Base-by-base conservation (phyloP, 53 echinoderm and acorn worm species). In the Holothuria leucospilota region DNA sequence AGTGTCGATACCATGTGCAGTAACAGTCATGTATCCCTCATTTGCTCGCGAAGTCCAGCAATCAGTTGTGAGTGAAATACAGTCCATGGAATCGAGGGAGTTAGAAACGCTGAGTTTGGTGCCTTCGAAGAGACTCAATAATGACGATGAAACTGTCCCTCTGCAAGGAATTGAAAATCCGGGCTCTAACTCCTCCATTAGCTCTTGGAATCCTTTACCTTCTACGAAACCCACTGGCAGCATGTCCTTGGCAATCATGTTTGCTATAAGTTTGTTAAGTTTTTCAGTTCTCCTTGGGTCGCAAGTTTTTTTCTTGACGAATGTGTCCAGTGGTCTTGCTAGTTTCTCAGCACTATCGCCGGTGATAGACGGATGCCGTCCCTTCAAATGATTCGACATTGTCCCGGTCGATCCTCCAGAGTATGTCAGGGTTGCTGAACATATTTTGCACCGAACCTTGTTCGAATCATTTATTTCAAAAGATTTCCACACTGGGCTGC, bases 11-110 rank as follows among this genome's bases (percentile, higher is more conserved):
- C 29, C 60, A 79, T 91, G 92, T 0, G 82, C 89, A 10, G 92
- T 92, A 9, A 88, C 88, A 1, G 89, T 92, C 92, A 88, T 88
- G 24, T 78, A 91, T 1, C 91, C 91, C 29, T 88, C 78, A 21
- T 87, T 84, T 39, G 51, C 71, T 11, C 46, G 53, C 13, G 85
- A 88, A 13, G 92, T 88, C 88, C 92, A 92, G 72, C 92, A 7
- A 92, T 88, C 85, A 0, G 82, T 85, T 85, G 66, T 92, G 2
- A 81, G 46, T 2, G 88, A 67, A 67, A 67, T 30, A 67, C 6
- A 14, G 5, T 67, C 30, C 67, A 67, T 67, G 14, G 11, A 10
- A 24, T 26, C 14, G 14, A 67, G 67, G 2, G 27, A 27, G 30
- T 30, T 11, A 0, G 27, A 26, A 11, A 23, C 67, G 2, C 67